phyloP scores from a whole-genome alignment of 2,888 invertebrate genomes.

The Lasiommata megera region DNA sequence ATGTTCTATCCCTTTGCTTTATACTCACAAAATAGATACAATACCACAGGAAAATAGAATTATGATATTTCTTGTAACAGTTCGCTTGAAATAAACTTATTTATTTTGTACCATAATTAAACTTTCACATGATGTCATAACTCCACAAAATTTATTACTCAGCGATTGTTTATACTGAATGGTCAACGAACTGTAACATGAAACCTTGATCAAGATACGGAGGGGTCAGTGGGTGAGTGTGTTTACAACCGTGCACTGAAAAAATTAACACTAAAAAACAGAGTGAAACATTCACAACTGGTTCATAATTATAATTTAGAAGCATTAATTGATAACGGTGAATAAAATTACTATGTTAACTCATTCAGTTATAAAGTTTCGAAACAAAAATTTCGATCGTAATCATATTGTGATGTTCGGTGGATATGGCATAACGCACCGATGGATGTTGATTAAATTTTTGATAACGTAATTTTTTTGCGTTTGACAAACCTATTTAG shows the following conservation, averaged over 20 bases:
- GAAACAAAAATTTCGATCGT: too few species aligned
- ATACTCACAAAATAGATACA: too few species aligned
- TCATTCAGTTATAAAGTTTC: too few species aligned
- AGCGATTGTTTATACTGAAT: slow-evolving; percentile 15
- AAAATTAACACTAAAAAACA: slow-evolving; percentile 6
- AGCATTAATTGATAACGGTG: not conserved
- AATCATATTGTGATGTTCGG: too few species aligned
- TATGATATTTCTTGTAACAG: too few species aligned
- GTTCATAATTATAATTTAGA: slow-evolving; percentile 3
- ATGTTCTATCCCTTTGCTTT: too few species aligned
- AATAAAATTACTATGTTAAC: not conserved
- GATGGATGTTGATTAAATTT: too few species aligned
- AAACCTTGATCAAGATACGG: slow-evolving; percentile 25
- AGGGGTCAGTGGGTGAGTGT: slow-evolving; percentile 23
- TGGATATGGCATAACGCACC: too few species aligned
- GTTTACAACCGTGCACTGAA: slow-evolving; percentile 21
- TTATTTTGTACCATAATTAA: not conserved
- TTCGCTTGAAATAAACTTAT: too few species aligned
- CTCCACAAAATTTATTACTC: not conserved
- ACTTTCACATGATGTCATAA: slow-evolving; percentile 3
- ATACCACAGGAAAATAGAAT: too few species aligned
- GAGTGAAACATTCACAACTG: not conserved
- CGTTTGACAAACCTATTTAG: too few species aligned
- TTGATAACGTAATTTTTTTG: too few species aligned
- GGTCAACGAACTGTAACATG: slow-evolving; percentile 23